Conservation (phyloP, 2,113 vertebrate genomes). For the Passerina amoena region DNA sequence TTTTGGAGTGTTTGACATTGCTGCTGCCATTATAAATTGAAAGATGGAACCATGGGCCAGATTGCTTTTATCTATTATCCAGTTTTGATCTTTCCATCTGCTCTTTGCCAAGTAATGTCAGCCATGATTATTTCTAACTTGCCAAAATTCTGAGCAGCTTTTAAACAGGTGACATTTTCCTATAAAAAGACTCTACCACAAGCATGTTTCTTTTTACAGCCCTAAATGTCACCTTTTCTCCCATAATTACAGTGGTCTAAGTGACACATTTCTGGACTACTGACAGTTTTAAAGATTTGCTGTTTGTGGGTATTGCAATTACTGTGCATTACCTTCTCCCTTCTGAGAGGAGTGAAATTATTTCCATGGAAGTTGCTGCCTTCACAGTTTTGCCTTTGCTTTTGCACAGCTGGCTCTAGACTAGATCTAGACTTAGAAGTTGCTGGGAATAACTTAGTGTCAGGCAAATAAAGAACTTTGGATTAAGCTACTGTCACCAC, state of each 20-base stretch:
- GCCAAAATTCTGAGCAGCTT: slow-evolving; percentile 59
- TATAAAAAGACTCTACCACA: slow-evolving; percentile 56
- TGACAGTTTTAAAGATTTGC: slow-evolving; percentile 71
- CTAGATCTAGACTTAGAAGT: slow-evolving; percentile 45
- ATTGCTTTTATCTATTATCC: slow-evolving; percentile 56
- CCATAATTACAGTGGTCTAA: slow-evolving; percentile 68
- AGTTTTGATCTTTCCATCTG: slow-evolving; percentile 64
- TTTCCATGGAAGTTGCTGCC: slow-evolving; percentile 47
- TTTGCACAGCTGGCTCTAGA: slow-evolving; percentile 55
- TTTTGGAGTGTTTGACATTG: slow-evolving; percentile 47
- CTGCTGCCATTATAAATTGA: slow-evolving; percentile 55
- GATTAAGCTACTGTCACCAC: not conserved
- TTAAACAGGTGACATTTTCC: slow-evolving; percentile 69
- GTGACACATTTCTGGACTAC: slow-evolving; percentile 69
- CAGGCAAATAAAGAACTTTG: not conserved
- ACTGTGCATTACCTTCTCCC: slow-evolving; percentile 63
- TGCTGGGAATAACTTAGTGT: not conserved
- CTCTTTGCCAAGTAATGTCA: slow-evolving; percentile 63
- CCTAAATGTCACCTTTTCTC: slow-evolving; percentile 57
- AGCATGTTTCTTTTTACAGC: slow-evolving; percentile 58
- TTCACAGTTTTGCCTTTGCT: slow-evolving; percentile 51
- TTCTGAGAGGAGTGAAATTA: slow-evolving; percentile 58
- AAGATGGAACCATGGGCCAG: slow-evolving; percentile 28
- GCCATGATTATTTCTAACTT: slow-evolving; percentile 64
- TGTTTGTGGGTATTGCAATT: slow-evolving; percentile 66